Conservation (phyloP, 2,888 invertebrate genomes). For the Teleiodes luculella region DNA sequence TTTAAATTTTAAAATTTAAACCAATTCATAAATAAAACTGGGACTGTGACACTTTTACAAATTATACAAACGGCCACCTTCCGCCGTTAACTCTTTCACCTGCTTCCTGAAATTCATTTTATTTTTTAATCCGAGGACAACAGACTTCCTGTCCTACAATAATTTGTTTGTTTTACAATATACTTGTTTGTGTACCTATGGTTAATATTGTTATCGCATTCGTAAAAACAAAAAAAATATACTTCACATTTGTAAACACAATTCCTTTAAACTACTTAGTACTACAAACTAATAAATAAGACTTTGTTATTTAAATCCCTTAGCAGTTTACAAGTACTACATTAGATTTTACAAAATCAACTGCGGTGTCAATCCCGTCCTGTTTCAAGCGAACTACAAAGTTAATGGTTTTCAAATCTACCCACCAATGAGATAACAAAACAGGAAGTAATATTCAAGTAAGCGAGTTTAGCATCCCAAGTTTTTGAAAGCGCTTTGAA, state of each 20-base stretch:
- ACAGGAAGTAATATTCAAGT: slow-evolving; percentile 6
- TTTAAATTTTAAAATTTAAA: no score
- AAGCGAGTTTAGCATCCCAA: neutral
- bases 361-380: no score
- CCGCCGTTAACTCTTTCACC: slow-evolving; percentile 6
- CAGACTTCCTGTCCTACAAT: neutral
- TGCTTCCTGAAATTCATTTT: slow-evolving; percentile 24
- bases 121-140: neutral
- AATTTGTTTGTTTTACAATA: neutral
- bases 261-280: no score
- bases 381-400: no score
- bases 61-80: neutral
- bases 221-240: no score
- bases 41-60: neutral
- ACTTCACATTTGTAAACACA: no score
- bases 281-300: no score
- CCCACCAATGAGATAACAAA: neutral
- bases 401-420: no score
- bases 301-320: no score
- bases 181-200: neutral
- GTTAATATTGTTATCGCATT: no score
- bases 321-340: no score
- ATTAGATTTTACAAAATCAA: no score
- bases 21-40: neutral
- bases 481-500: slow-evolving; percentile 4